Evolutionary conservation across 2,113 vertebrate species (phyloP), one percentile per base, ranked within the genome.

Genomic region (Caloenas nicobarica): DNA sequence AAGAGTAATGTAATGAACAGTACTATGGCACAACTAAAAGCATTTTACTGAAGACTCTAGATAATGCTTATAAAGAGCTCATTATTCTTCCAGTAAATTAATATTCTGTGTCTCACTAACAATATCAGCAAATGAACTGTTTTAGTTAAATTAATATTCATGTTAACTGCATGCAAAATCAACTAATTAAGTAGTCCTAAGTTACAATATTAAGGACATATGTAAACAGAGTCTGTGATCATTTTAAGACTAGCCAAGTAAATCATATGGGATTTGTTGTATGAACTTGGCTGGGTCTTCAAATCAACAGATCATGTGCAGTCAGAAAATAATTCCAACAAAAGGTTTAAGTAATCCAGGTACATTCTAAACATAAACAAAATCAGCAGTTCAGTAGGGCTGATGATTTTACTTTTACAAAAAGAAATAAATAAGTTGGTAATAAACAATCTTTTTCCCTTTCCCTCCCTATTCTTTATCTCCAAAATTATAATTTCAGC

Each of bases 51-150:
- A 90, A 91, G 51, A 68, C 76, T 71, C 65, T 51, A 95, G 42
- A 87, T 92, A 91, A 92, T 57, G 57, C 53, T 79, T 87, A 68
- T 36, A 92, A 92, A n/a, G 24, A 94, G 69, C 36, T 73, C 71
- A 92, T 92, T 92, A 93, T 81, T 95, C 70, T 96, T 94, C n/a
- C 50, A 80, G 84, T 24, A 95, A 94, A 95, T 92, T 95, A 95
- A 92, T 91, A 96, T 69, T 81, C 86, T 89, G 14, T 62, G 50
- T 90, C 80, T 92, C 62, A 61, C 84, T 72, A 95, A 93, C 78
- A 86, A 60, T 72, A 94, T 88, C 54, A 86, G 85, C 56, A 97
- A 90, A 91, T 92, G 48, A 93, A 95, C 65, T 88, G 91, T 78
- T 80, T 89, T 92, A 70, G 57, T 57, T 83, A 78, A 85, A 86